phyloP scores from a whole-genome alignment of 2,888 invertebrate species.

The Macrostomum cliftonense region DNA sequence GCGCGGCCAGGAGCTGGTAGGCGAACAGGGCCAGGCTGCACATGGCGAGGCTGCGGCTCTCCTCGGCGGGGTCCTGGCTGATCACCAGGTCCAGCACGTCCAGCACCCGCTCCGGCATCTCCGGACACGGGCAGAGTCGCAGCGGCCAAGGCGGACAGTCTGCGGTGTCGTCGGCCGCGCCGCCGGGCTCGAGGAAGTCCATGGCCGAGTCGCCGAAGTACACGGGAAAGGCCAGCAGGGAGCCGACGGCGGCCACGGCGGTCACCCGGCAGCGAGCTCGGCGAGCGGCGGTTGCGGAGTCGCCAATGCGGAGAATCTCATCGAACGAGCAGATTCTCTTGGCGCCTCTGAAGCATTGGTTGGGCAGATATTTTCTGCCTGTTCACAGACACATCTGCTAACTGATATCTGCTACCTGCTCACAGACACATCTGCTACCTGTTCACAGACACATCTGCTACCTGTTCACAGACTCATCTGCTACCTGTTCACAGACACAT shows the following conservation, averaged over 20 bases:
- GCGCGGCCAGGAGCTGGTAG: slow-evolving; percentile 45
- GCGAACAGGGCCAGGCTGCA: slow-evolving; percentile 60
- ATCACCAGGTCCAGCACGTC: background rate
- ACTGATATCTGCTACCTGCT: too few species aligned
- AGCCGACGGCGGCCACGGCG: slow-evolving; percentile 69
- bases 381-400: too few species aligned
- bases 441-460: too few species aligned
- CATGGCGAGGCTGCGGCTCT: slow-evolving; percentile 51
- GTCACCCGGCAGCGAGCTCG: too few species aligned
- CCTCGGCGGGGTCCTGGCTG: background rate
- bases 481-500: too few species aligned
- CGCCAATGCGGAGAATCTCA: slow-evolving; percentile 1
- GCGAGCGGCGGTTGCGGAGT: background rate
- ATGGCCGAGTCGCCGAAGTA: slow-evolving; percentile 50
- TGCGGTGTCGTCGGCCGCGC: slow-evolving; percentile 14
- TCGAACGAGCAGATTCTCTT: slow-evolving; percentile 1
- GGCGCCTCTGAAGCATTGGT: background rate
- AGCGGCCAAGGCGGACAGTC: slow-evolving; percentile 3
- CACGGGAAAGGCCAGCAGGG: slow-evolving; percentile 61
- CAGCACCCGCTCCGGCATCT: background rate
- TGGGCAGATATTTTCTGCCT: background rate
- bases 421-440: too few species aligned
- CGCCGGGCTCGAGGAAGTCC: slow-evolving; percentile 43
- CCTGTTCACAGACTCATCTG: too few species aligned
- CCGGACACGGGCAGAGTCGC: background rate